Conservation (phyloP, 2,113 vertebrate genomes). For the Lophius piscatorius region DNA sequence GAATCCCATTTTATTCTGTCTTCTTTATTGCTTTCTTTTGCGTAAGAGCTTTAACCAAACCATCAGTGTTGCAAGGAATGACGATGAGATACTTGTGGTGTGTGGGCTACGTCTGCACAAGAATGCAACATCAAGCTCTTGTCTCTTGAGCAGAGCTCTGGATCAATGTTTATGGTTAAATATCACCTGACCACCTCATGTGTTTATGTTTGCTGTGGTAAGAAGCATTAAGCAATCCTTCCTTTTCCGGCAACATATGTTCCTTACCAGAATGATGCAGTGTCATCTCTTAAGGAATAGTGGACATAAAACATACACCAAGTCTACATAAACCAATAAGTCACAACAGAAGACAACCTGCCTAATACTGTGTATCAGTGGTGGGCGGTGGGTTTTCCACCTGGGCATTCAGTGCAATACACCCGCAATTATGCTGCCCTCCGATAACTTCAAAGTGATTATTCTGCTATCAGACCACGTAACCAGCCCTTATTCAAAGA, state of each 20-base stretch:
- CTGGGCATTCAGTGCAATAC: too few species aligned
- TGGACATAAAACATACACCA: not conserved
- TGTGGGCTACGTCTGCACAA: conserved; percentile 7
- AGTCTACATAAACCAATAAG: too few species aligned
- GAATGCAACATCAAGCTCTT: conserved; percentile 1
- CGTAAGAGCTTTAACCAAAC: not conserved
- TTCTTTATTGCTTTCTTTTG: not conserved
- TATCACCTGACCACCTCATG: not conserved
- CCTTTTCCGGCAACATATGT: not conserved
- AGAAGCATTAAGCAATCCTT: not conserved
- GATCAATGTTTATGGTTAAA: not conserved
- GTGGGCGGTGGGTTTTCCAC: too few species aligned
- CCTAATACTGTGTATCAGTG: too few species aligned
- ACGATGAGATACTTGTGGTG: not conserved
- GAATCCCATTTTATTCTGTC: not conserved
- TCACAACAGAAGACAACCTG: too few species aligned
- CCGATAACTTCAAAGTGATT: too few species aligned
- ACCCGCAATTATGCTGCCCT: too few species aligned
- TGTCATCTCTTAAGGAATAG: not conserved
- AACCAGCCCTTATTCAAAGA: too few species aligned
- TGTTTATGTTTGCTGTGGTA: not conserved
- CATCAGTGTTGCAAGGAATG: not conserved
- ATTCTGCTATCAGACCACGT: too few species aligned
- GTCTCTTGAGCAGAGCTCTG: not conserved
- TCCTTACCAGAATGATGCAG: conserved; percentile 2